These are phyloP conservation scores for Dendronephthya gigantea DNA, from an alignment of 64 coral and sea anemone genomes.

Conservation along the genomic window DNA sequence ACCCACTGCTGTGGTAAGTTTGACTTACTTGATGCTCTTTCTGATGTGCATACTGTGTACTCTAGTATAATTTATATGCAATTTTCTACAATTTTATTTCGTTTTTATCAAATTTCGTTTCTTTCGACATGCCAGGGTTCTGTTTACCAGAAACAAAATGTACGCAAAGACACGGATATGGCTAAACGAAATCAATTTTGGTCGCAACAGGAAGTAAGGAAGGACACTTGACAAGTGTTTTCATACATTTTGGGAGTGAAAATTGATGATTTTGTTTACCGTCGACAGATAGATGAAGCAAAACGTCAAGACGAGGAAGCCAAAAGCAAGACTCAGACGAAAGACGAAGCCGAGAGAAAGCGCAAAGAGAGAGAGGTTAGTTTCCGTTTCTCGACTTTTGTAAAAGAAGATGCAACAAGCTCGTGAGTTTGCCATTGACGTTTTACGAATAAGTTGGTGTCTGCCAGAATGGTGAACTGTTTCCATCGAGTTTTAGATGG, in stretches of 20 bases:
- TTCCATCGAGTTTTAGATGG: too few species aligned
- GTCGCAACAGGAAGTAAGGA: slow-evolving; percentile 62
- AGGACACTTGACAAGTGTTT: too few species aligned
- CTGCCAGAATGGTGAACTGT: too few species aligned
- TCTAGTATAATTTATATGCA: not conserved
- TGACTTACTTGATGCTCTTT: not conserved
- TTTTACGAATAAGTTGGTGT: too few species aligned
- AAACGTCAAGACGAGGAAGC: not conserved
- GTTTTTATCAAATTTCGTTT: not conserved
- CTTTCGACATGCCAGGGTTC: slow-evolving; percentile 48
- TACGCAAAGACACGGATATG: slow-evolving; percentile 73
- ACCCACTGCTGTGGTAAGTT: slow-evolving; percentile 65
- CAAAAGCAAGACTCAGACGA: not conserved
- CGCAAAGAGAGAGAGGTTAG: not conserved
- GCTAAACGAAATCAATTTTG: slow-evolving; percentile 72
- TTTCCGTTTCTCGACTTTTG: too few species aligned
- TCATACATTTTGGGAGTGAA: too few species aligned
- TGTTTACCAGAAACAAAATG: slow-evolving; percentile 68
- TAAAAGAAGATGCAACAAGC: too few species aligned
- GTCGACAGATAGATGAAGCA: not conserved
- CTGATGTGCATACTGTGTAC: too few species aligned
- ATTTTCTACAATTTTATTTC: not conserved
- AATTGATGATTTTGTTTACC: not conserved
- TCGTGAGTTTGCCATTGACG: too few species aligned
- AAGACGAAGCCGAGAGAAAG: not conserved